Conservation (phyloP, 2,113 vertebrate genomes). For the Oryzias curvinotus region DNA sequence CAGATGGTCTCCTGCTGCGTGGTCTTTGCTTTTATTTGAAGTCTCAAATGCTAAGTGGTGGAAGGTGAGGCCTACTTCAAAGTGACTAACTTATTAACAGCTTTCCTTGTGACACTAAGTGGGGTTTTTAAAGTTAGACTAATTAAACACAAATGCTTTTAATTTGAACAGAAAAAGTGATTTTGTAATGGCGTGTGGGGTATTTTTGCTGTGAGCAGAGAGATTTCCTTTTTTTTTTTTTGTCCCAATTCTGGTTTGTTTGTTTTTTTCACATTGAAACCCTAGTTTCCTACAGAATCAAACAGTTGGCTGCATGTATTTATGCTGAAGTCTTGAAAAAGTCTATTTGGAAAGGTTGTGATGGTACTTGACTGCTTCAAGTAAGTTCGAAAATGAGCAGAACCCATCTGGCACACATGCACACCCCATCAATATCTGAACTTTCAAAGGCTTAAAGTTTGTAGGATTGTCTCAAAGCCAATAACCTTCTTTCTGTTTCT, state of each 20-base stretch:
- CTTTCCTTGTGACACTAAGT: constrained; percentile 10
- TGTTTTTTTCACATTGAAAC: too few relatives aligned
- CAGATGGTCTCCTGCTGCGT: constrained; percentile 43
- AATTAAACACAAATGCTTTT: background rate
- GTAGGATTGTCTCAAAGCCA: constrained; percentile 7
- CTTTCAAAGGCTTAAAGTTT: constrained; percentile 32
- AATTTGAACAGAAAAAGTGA: constrained; percentile 5
- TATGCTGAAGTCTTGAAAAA: constrained; percentile 15
- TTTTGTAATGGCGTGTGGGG: background rate
- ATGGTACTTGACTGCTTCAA: constrained; percentile 12
- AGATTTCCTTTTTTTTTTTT: too few relatives aligned
- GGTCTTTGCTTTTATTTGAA: constrained; percentile 49
- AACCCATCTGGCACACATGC: background rate
- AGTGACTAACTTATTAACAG: constrained; percentile 31
- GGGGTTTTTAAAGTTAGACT: constrained; percentile 14
- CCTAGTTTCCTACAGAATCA: constrained; percentile 18
- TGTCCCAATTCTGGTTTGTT: too few relatives aligned
- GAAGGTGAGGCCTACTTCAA: constrained; percentile 57
- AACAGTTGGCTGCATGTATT: constrained; percentile 11
- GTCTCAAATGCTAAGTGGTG: constrained; percentile 26
- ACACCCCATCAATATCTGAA: constrained; percentile 14
- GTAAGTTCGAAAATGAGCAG: constrained; percentile 12
- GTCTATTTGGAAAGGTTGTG: constrained; percentile 22
- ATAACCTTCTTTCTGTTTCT: constrained; percentile 24
- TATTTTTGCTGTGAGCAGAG: background rate